Evolutionary conservation across 2,797 vertebrate species (phyloP).

Genomic region (Cichlasoma orientale): DNA sequence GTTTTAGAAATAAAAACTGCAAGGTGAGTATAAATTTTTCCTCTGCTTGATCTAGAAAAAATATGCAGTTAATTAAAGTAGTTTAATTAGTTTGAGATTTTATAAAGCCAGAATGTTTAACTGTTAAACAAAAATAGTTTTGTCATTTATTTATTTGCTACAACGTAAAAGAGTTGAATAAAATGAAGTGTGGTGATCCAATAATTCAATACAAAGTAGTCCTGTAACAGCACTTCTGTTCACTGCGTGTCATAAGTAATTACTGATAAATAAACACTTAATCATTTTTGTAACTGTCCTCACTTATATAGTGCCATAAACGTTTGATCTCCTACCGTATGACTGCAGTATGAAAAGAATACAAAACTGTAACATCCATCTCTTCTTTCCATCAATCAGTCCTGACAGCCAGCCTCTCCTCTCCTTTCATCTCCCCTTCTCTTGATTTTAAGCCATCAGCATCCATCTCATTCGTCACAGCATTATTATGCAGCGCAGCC

Average conservation of each 20-base stretch:
- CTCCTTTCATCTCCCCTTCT: conserved; percentile 57
- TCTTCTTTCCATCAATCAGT: conserved; percentile 47
- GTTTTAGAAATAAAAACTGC: not conserved
- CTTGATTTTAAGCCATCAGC: conserved; percentile 47
- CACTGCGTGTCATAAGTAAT: not conserved
- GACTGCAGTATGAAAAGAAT: not conserved
- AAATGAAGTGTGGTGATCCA: not conserved
- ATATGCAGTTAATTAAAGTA: not conserved
- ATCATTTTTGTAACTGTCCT: not conserved
- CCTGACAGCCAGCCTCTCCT: conserved; percentile 53
- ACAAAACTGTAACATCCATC: conserved; percentile 26
- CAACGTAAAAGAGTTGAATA: not conserved
- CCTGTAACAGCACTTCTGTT: not conserved
- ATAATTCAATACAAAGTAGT: not conserved
- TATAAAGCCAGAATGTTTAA: not conserved
- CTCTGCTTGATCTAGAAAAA: not conserved
- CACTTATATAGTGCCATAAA: not conserved
- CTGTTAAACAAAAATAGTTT: not conserved
- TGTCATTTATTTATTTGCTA: not conserved
- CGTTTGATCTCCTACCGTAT: not conserved
- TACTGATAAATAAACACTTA: not conserved
- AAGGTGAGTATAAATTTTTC: not conserved
- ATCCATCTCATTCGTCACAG: conserved; percentile 61
- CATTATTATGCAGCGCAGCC: conserved; percentile 62
- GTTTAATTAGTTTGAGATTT: not conserved